Base-by-base conservation (phyloP, 92 coral and sea anemone genomes). In the Nematostella vectensis region DNA sequence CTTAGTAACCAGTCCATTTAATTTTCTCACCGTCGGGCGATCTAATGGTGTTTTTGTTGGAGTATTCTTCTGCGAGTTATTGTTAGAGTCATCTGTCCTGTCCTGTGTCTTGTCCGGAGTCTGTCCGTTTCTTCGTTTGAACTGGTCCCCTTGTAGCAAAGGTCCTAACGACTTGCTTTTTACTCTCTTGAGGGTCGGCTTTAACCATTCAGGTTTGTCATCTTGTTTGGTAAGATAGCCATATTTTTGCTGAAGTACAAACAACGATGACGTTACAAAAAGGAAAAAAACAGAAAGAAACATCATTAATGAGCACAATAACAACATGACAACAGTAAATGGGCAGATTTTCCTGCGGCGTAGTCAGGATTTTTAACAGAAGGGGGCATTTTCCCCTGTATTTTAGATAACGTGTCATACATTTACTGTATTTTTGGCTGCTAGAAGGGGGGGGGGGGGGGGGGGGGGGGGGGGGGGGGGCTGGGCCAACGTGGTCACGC, bases 131-230 rank as follows among this genome's bases (percentile, higher is more conserved):
- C 33, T 19, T 1, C 25, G 31, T 40, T 62, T 72, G 56, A n/a
- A 54, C 19, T 76, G 43, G 53, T 81, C 77, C 11, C 52, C 39
- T 29, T 75, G 65, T 19, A 69, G 58, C 23, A 47, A 11, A 0
- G 50, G 60, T 23, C 69, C 70, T 2, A 19, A 39, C 3, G 63
- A 59, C 24, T 16, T 37, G 9, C n/a, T n/a, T n/a, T n/a, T n/a
- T n/a, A 73, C 63, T 67, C 53, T 53, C 23, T 29, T 63, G 0
- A 81, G 65, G 49, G 44, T 58, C 10, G 66, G 79, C 15, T 69
- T 75, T n/a, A 50, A 50, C 88, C 95, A 85, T n/a, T 58, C 70
- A 6, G 95, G 88, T 49, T 71, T 85, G 10, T 27, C 50, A 48
- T 55, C 67, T 18, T 57, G 50, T 27, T 70, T 62, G 17, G 51